A percentile compares a stretch with the other conserved stretches of the same genome.
phyloP scores from a whole-genome alignment of 64 coral and sea anemone species.

The Astreopora myriophthalma region DNA sequence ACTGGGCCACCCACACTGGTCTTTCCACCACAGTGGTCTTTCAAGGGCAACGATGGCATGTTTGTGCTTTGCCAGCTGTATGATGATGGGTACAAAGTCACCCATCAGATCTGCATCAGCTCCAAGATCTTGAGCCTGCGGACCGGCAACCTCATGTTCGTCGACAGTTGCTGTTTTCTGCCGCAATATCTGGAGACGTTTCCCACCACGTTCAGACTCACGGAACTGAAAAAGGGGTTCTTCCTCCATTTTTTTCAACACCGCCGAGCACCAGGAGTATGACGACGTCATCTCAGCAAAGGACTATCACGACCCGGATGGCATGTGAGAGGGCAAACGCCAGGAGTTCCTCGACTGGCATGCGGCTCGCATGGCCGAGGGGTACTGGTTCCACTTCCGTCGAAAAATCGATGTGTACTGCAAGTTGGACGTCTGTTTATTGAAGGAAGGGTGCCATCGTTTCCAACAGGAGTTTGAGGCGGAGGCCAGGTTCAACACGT shows the following conservation, averaged over 20 bases:
- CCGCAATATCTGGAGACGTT: background rate
- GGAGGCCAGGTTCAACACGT: too few relatives aligned
- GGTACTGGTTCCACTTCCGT: background rate
- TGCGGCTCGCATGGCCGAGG: background rate
- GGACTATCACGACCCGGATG: background rate
- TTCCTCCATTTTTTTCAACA: conserved; percentile 67
- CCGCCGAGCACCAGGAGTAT: background rate
- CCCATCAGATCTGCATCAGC: too few relatives aligned
- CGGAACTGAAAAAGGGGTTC: too few relatives aligned
- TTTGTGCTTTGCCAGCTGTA: too few relatives aligned
- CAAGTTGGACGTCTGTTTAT: too few relatives aligned
- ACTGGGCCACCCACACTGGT: too few relatives aligned
- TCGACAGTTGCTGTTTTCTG: conserved; percentile 24
- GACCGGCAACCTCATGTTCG: background rate
- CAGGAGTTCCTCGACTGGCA: background rate
- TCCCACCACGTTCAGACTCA: background rate
- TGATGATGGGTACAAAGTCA: too few relatives aligned
- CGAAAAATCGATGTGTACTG: background rate
- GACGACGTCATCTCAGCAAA: background rate
- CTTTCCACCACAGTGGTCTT: background rate
- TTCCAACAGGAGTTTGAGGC: too few relatives aligned
- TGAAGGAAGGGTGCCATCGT: background rate
- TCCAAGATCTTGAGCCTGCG: background rate
- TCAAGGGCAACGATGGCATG: background rate
- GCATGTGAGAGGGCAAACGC: background rate